Conservation (phyloP, 2,113 vertebrate species). For the Calidris pygmaea region DNA sequence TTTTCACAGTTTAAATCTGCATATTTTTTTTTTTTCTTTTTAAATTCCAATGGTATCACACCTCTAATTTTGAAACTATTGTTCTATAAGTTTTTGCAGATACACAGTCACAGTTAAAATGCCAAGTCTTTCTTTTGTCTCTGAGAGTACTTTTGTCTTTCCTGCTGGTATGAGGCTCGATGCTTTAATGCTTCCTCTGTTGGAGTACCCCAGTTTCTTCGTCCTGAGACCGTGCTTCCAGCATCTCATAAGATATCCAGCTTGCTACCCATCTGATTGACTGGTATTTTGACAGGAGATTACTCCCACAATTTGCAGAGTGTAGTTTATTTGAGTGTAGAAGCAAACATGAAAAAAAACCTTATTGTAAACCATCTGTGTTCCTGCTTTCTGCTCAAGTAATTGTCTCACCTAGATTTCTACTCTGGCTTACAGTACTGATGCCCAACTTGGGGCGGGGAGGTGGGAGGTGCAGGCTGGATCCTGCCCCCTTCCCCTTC, state of each 20-base stretch:
- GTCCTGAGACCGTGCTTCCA: neutral
- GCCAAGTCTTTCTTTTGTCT: neutral
- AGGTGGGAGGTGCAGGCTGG: fast-evolving
- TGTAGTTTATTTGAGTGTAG: neutral
- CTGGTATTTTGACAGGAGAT: neutral
- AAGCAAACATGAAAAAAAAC: neutral
- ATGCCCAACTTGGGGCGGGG: neutral
- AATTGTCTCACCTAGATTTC: neutral
- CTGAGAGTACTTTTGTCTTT: neutral
- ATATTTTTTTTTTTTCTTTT: neutral
- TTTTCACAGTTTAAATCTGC: neutral
- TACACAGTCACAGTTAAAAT: neutral
- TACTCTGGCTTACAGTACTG: neutral
- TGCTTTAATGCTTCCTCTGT: neutral
- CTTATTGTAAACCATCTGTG: neutral
- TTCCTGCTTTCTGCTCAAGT: neutral
- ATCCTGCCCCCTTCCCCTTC: neutral
- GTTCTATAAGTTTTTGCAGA: neutral
- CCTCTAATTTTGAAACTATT: constrained; percentile 23
- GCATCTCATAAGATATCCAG: neutral
- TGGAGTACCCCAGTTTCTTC: neutral
- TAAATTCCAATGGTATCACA: neutral
- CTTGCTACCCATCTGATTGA: neutral
- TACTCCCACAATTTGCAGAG: neutral
- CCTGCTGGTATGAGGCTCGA: neutral